phyloP scores from a whole-genome alignment of 2,888 invertebrate genomes.

The Lithophane leautieri region DNA sequence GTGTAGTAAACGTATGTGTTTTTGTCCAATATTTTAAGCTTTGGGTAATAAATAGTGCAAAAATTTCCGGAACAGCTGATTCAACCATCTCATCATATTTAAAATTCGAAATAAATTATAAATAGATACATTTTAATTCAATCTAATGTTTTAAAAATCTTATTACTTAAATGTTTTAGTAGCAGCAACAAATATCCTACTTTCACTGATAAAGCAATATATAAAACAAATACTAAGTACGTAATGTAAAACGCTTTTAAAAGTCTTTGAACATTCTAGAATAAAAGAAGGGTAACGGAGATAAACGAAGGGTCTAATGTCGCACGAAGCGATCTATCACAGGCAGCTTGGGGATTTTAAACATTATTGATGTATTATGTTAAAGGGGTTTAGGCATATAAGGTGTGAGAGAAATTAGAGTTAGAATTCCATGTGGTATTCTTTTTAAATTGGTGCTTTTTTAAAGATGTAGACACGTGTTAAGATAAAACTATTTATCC shows the following conservation, averaged over 20 bases:
- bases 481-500: background rate
- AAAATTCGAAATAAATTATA: background rate
- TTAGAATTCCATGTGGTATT: background rate
- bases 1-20: background rate
- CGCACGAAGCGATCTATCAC: constrained; percentile 53
- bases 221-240: constrained; percentile 30
- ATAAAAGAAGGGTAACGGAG: constrained; percentile 49
- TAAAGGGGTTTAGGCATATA: constrained; percentile 19
- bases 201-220: background rate
- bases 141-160: background rate
- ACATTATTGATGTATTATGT: constrained; percentile 57
- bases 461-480: background rate
- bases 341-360: constrained; percentile 37
- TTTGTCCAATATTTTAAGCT: background rate
- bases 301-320: constrained; percentile 54
- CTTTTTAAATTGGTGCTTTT: background rate
- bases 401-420: constrained; percentile 22
- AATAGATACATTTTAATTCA: background rate
- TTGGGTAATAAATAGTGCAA: background rate
- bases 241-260: constrained; percentile 41
- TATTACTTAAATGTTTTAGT: background rate
- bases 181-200: background rate
- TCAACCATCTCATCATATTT: background rate
- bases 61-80: background rate
- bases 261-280: constrained; percentile 32